Evolutionary conservation across 2,113 vertebrate genomes (phyloP), one percentile per base, ranked within the genome.

Genomic region (Microtus ochrogaster): DNA sequence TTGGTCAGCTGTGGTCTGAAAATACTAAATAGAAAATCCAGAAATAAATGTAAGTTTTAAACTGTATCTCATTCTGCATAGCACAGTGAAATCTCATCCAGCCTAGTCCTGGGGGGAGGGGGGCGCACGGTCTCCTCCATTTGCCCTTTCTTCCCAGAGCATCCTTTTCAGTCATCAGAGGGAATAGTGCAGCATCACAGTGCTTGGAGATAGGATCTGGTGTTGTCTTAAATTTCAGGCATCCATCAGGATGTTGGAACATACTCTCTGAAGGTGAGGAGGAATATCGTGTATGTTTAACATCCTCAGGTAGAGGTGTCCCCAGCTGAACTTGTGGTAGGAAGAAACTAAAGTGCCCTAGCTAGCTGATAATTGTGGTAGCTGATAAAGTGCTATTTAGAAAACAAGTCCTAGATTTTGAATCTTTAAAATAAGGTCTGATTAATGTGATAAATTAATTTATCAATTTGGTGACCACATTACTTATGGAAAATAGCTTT

Each of bases 321-420:
- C 3, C 5, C 63, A 96, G 63, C 49, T 84, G 92, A 66, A 63
- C 76, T 77, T 96, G 44, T 85, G 36, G 16, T 22, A 89, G 22
- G n/a, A 94, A 89, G 39, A 92, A 91, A 92, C 30, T 36, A 76
- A 89, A 78, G 83, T 65, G 1, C 30, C 26, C 49, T 92, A 76
- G 72, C n/a, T 78, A 81, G 72, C n/a, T 78, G 17, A 89, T 87
- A 83, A 70, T 77, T 90, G 24, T 33, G 83, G 65, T 70, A 89
- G 36, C 82, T 44, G 74, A 52, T 83, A 79, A 92, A 95, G n/a
- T 87, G 16, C 95, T 94, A 82, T 39, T 72, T 94, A 89, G 22
- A 92, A 83, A 83, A 70, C n/a, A 83, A 68, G 26, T 39, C 11
- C 52, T 86, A 58, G 52, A 78, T 88, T 70, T 93, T 95, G 33